phyloP scores from a whole-genome alignment of 2,797 vertebrate genomes.

The Hapalemur alaotrensis region DNA sequence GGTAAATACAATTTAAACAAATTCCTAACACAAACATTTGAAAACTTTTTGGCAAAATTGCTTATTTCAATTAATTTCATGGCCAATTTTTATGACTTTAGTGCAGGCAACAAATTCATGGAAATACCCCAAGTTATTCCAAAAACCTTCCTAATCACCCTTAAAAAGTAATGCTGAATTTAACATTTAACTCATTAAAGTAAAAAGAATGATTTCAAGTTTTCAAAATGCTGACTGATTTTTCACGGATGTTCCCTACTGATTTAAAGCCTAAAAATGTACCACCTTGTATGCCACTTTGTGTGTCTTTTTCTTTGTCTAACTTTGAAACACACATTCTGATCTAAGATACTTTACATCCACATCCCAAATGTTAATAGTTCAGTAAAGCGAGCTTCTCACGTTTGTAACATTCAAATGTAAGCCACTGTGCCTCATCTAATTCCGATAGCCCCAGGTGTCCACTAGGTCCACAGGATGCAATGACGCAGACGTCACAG shows the following conservation, averaged over 20 bases:
- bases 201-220: neutral
- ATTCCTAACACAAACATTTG: neutral
- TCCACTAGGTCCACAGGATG: neutral
- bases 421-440: neutral
- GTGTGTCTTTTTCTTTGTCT: neutral
- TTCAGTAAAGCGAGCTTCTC: neutral
- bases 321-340: neutral
- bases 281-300: neutral
- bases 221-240: neutral
- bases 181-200: neutral
- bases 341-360: neutral
- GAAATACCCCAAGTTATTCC: neutral
- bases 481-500: neutral
- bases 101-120: neutral
- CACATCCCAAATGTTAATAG: neutral
- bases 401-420: neutral
- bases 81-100: slow-evolving; percentile 22
- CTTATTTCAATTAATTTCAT: neutral
- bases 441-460: neutral
- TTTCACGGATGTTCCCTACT: neutral
- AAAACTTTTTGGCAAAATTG: neutral
- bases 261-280: neutral
- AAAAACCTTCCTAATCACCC: neutral
- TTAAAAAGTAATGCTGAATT: neutral
- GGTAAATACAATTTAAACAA: slow-evolving; percentile 6